Conservation (phyloP, 2,113 vertebrate species). For the Leptobrachium leishanense region DNA sequence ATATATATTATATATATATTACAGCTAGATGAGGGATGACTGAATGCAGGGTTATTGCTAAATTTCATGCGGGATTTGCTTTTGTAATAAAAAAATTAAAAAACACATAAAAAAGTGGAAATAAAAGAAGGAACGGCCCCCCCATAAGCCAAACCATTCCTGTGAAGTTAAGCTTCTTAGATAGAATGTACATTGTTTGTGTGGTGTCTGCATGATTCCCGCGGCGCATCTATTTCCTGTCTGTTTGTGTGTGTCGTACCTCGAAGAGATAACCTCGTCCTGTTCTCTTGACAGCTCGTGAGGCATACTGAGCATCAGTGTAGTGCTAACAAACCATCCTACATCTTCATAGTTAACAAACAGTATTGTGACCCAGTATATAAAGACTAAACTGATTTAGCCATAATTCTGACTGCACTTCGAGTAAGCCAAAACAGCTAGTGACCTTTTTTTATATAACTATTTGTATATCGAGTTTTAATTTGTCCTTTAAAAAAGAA, state of each 20-base stretch:
- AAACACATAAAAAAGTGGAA: too few species aligned
- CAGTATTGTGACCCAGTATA: slow-evolving; percentile 81
- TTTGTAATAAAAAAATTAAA: slow-evolving; percentile 53
- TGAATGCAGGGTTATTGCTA: slow-evolving; percentile 21
- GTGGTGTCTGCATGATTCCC: slow-evolving; percentile 66
- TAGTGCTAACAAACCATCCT: slow-evolving; percentile 68
- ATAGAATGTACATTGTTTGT: slow-evolving; percentile 69
- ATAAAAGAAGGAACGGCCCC: too few species aligned
- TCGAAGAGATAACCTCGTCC: slow-evolving; percentile 73
- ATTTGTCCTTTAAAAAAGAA: slow-evolving; percentile 86
- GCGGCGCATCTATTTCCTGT: slow-evolving; percentile 61
- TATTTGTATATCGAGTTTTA: slow-evolving; percentile 82
- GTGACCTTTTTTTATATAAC: slow-evolving; percentile 78
- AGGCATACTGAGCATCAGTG: slow-evolving; percentile 76
- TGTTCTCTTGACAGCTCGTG: slow-evolving; percentile 73
- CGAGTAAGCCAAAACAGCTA: slow-evolving; percentile 83
- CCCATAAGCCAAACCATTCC: slow-evolving; percentile 64
- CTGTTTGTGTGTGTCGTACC: slow-evolving; percentile 68
- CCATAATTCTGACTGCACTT: slow-evolving; percentile 85
- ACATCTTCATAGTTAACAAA: slow-evolving; percentile 76
- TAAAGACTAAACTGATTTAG: slow-evolving; percentile 74
- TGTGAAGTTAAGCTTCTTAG: slow-evolving; percentile 65
- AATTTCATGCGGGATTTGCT: slow-evolving; percentile 30
- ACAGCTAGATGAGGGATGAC: slow-evolving; percentile 41
- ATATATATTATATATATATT: background rate